phyloP scores from a whole-genome alignment of 2,888 invertebrate genomes.

The Agrotis segetum region DNA sequence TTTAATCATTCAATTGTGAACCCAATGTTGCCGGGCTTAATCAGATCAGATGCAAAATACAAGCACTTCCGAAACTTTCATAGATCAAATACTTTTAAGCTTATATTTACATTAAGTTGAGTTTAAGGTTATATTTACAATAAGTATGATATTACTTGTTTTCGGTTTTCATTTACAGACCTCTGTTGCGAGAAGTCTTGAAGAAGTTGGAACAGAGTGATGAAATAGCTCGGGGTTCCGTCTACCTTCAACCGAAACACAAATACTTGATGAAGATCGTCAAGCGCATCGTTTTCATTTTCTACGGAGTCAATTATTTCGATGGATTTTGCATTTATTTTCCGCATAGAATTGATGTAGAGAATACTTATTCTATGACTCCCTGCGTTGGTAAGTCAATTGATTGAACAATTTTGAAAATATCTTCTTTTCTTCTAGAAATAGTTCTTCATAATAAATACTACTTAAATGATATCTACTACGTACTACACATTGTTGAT shows the following conservation, averaged over 20 bases:
- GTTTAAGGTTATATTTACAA: too few relatives aligned
- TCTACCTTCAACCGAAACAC: conserved; percentile 67
- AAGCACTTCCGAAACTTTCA: too few relatives aligned
- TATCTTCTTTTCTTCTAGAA: too few relatives aligned
- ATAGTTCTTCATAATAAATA: too few relatives aligned
- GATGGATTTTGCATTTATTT: conserved; percentile 74
- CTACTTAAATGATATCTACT: background rate
- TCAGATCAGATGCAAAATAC: too few relatives aligned
- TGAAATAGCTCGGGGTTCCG: conserved; percentile 62
- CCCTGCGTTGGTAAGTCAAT: conserved; percentile 81
- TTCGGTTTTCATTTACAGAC: conserved; percentile 61
- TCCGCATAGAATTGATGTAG: conserved; percentile 73
- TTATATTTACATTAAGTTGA: too few relatives aligned
- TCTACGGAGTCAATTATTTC: conserved; percentile 71
- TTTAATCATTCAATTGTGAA: too few relatives aligned
- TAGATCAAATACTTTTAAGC: too few relatives aligned
- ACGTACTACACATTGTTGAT: conserved; percentile 7
- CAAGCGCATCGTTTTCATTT: conserved; percentile 76
- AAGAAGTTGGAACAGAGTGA: conserved; percentile 72
- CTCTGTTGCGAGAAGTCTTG: conserved; percentile 67
- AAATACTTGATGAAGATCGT: conserved; percentile 69
- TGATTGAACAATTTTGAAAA: background rate
- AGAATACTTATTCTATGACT: conserved; percentile 76
- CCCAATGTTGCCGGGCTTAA: too few relatives aligned
- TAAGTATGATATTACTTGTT: too few relatives aligned